Percentiles rank a stretch among this genome's conserved stretches.
Evolutionary conservation across 2,888 invertebrate genomes (phyloP).

Genomic region (Lasioglossum malachurum): DNA sequence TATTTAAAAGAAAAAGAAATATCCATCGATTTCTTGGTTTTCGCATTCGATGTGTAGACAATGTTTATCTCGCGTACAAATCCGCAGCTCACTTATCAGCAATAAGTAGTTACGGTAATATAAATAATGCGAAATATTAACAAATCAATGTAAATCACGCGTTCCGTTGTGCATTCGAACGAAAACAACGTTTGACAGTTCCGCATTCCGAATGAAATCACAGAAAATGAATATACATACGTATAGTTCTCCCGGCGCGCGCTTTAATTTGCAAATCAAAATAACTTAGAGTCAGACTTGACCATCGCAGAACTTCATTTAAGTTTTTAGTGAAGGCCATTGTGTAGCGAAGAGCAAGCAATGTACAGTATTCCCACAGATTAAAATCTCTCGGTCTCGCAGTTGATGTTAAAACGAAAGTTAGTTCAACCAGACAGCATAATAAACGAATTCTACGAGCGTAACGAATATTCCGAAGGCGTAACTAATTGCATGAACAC

Average conservation of each 20-base stretch:
- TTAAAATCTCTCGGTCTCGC: not conserved
- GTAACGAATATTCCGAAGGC: not conserved
- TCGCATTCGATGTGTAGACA: too few relatives aligned
- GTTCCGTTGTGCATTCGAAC: not conserved
- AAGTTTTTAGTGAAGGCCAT: not conserved
- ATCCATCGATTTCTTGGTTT: too few relatives aligned
- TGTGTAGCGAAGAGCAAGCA: not conserved
- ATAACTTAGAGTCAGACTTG: not conserved
- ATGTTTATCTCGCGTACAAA: too few relatives aligned
- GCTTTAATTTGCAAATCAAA: slow-evolving; percentile 6
- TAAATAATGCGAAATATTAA: not conserved
- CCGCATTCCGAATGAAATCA: not conserved
- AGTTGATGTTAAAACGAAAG: not conserved
- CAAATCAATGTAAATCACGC: not conserved
- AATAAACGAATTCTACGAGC: not conserved
- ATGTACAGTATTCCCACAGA: not conserved
- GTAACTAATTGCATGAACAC: not conserved
- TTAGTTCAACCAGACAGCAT: not conserved
- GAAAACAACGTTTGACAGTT: not conserved
- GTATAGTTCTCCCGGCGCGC: not conserved
- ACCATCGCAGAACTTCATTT: not conserved
- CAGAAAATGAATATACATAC: not conserved
- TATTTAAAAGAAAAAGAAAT: too few relatives aligned
- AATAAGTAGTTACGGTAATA: not conserved
- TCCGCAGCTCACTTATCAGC: too few relatives aligned